Evolutionary conservation across 1,140 invertebrate species (phyloP).

Genomic region (Dendrolimus kikuchii): DNA sequence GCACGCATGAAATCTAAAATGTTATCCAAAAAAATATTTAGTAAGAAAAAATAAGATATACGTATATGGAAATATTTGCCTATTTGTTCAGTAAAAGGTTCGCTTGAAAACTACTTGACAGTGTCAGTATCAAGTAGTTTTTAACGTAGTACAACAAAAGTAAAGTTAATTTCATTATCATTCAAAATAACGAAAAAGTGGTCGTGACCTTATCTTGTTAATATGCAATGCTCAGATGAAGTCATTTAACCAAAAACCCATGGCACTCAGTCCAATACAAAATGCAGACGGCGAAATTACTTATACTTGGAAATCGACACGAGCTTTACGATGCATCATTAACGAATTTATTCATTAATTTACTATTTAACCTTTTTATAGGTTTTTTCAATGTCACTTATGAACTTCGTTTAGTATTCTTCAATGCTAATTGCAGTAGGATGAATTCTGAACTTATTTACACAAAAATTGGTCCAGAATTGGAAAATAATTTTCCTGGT

Average conservation of each 20-base stretch:
- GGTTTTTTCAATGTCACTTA: slow-evolving; percentile 4
- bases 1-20: too few species aligned
- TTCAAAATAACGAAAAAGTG: slow-evolving; percentile 20
- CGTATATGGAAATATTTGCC: too few species aligned
- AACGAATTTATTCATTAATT: slow-evolving; percentile 54
- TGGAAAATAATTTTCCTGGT: too few species aligned
- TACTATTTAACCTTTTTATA: slow-evolving; percentile 36
- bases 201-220: slow-evolving; percentile 37
- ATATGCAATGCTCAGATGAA: slow-evolving; percentile 41
- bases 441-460: too few species aligned
- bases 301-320: slow-evolving; percentile 63
- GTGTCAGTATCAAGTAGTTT: too few species aligned
- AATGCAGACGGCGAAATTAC: slow-evolving; percentile 52
- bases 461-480: too few species aligned
- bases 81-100: too few species aligned
- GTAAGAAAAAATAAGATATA: too few species aligned
- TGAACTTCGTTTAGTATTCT: background rate
- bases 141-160: slow-evolving; percentile 8
- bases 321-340: slow-evolving; percentile 51
- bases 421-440: background rate
- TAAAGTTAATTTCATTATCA: slow-evolving; percentile 20
- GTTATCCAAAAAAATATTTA: too few species aligned
- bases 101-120: too few species aligned
- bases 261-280: slow-evolving; percentile 44
- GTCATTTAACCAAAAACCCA: slow-evolving; percentile 60